These are phyloP conservation scores for Zaprionus nigranus DNA, from an alignment of 1,140 invertebrate species.

Conservation along the genomic window DNA sequence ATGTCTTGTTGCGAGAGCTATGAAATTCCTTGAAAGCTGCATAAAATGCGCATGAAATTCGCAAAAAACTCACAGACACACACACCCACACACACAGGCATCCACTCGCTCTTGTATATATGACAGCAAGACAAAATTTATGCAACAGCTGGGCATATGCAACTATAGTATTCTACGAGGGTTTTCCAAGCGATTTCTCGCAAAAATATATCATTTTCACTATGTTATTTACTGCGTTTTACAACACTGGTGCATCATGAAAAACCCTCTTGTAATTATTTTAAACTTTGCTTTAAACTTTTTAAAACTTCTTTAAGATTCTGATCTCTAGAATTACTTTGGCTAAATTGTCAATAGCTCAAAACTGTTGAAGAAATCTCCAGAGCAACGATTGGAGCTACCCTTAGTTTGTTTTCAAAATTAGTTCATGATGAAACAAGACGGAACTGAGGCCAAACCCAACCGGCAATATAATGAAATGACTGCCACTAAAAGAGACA, in stretches of 20 bases:
- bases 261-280: too few species aligned
- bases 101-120: constrained; percentile 6
- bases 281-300: too few species aligned
- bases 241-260: background rate
- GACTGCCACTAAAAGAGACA: constrained; percentile 25
- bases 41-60: constrained; percentile 70
- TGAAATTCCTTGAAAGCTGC: constrained; percentile 69
- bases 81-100: background rate
- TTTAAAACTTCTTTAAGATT: background rate
- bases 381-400: constrained; percentile 31
- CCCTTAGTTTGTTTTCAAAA: constrained; percentile 46
- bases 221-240: background rate
- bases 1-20: constrained; percentile 52
- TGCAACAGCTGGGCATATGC: constrained; percentile 70
- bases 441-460: constrained; percentile 19
- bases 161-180: constrained; percentile 48
- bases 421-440: constrained; percentile 66
- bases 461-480: constrained; percentile 61
- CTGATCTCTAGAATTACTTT: background rate
- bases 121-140: constrained; percentile 62
- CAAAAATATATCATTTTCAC: background rate
- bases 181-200: constrained; percentile 9
- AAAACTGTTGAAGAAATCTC: background rate
- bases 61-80: constrained; percentile 40
- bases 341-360: background rate